phyloP scores from a whole-genome alignment of 2,797 vertebrate genomes.

The Coilia nasus region DNA sequence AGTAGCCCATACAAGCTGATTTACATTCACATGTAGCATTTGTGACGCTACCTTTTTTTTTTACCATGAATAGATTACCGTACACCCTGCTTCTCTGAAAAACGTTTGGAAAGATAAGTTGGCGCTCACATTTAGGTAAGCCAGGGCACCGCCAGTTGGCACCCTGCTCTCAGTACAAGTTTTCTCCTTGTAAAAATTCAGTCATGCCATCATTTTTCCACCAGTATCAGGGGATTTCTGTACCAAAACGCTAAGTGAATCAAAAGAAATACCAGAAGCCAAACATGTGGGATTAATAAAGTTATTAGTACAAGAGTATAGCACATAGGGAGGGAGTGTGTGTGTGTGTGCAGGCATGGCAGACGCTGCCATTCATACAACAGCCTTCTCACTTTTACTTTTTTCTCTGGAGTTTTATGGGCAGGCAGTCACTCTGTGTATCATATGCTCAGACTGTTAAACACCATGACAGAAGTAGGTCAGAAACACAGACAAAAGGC shows the following conservation, averaged over 20 bases:
- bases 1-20: not conserved
- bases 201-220: not conserved
- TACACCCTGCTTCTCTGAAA: not conserved
- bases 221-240: not conserved
- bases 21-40: not conserved
- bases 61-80: not conserved
- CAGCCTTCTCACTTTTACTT: not conserved
- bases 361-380: constrained; percentile 33
- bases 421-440: constrained; percentile 28
- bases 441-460: constrained; percentile 43
- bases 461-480: constrained; percentile 49
- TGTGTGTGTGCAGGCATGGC: constrained; percentile 36
- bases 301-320: constrained; percentile 36
- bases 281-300: constrained; percentile 58
- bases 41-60: not conserved
- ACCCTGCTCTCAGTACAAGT: not conserved
- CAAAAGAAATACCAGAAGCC: constrained; percentile 35
- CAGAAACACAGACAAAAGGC: constrained; percentile 33
- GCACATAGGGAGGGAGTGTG: constrained; percentile 38
- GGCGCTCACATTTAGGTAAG: not conserved
- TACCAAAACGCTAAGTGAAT: not conserved
- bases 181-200: not conserved
- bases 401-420: constrained; percentile 35
- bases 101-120: not conserved
- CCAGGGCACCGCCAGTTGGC: not conserved